phyloP scores from a whole-genome alignment of 92 coral and sea anemone genomes.

The Umimayanthus chanpuru region DNA sequence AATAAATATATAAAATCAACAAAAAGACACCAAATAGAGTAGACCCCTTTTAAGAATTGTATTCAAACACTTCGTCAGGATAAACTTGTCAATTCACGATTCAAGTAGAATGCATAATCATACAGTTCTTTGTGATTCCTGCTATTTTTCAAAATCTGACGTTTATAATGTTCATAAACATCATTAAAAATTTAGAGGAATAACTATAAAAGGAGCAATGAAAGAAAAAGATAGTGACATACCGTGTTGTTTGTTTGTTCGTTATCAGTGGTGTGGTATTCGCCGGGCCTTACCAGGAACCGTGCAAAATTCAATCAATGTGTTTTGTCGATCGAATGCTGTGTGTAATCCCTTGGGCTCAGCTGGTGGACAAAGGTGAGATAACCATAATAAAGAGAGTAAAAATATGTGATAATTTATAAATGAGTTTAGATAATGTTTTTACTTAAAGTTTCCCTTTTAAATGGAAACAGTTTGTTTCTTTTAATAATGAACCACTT shows the following conservation, averaged over 20 bases:
- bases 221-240: neutral
- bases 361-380: constrained; percentile 6
- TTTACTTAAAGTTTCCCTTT: neutral
- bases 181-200: neutral
- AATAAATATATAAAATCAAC: no score
- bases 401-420: no score
- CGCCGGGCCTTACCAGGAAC: neutral
- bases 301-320: neutral
- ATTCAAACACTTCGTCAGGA: no score
- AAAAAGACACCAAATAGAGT: no score
- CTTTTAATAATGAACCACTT: no score
- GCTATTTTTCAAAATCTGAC: neutral
- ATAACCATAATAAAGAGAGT: neutral
- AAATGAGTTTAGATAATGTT: neutral
- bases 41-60: no score
- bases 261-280: constrained; percentile 23
- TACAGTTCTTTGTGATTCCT: neutral
- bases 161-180: no score
- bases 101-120: neutral
- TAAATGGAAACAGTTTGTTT: no score
- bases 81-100: no score
- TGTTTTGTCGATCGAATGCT: constrained; percentile 19
- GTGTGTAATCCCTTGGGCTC: constrained; percentile 19
- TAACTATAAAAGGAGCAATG: neutral
- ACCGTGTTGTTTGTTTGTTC: neutral